phyloP scores from a whole-genome alignment of 1,140 invertebrate genomes.

The Theocolax elegans region DNA sequence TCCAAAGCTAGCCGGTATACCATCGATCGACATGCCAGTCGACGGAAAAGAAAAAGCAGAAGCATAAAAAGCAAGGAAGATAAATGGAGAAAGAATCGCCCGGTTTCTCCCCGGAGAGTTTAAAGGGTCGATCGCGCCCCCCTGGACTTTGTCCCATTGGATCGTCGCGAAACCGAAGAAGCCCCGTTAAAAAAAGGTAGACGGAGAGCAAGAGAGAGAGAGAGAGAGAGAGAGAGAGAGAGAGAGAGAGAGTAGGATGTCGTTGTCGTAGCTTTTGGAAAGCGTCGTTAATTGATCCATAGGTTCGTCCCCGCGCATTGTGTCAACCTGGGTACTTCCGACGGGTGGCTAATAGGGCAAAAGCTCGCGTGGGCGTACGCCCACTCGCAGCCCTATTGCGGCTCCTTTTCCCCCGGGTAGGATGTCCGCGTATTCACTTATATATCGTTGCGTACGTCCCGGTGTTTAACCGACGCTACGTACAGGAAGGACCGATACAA shows the following conservation, averaged over 20 bases:
- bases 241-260: neutral
- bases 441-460: neutral
- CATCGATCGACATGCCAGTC: no score
- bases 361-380: conserved; percentile 48
- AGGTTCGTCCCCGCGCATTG: neutral
- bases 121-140: conserved; percentile 28
- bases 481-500: conserved; percentile 54
- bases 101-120: conserved; percentile 2
- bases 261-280: no score
- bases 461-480: neutral
- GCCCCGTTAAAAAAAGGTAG: neutral
- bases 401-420: conserved; percentile 46
- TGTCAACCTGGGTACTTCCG: neutral
- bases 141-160: conserved; percentile 11
- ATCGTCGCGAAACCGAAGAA: conserved; percentile 7
- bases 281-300: no score
- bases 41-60: neutral
- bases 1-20: neutral
- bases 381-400: conserved; percentile 55
- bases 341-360: conserved; percentile 16
- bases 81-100: neutral
- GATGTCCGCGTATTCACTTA: no score
- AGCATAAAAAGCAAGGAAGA: conserved; percentile 1
- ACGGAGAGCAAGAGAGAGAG: neutral
- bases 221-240: neutral